Conservation (phyloP, 2,113 vertebrate genomes). For the Platysteira castanea region DNA sequence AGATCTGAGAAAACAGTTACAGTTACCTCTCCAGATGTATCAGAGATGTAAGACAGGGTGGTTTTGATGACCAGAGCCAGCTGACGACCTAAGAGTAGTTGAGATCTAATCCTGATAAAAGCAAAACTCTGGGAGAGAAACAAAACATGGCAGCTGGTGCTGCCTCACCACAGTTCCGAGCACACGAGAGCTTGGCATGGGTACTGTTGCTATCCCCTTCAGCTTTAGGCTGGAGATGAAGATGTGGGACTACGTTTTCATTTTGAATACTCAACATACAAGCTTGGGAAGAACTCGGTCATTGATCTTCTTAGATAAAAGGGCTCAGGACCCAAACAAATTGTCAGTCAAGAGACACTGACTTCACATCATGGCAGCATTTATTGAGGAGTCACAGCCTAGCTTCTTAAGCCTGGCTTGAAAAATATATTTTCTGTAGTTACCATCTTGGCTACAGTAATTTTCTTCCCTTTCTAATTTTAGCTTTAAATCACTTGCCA, state of each 20-base stretch:
- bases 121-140: neutral
- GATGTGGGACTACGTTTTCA: neutral
- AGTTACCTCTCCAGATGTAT: neutral
- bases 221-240: neutral
- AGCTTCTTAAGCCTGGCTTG: neutral
- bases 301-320: neutral
- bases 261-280: neutral
- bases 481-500: neutral
- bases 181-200: neutral
- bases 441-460: neutral
- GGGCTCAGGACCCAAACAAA: neutral
- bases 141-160: fast-evolving
- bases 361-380: neutral
- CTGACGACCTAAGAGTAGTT: neutral
- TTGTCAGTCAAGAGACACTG: neutral
- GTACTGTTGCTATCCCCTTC: neutral
- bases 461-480: neutral
- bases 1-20: neutral
- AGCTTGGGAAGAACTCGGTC: neutral
- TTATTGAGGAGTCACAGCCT: neutral
- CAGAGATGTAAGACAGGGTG: constrained; percentile 13
- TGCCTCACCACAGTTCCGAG: neutral
- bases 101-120: neutral
- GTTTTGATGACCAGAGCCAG: neutral
- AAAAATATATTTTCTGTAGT: neutral